These are phyloP conservation scores for Caradrina clavipalpis DNA, from an alignment of 2,888 invertebrate species.

Conservation along the genomic window DNA sequence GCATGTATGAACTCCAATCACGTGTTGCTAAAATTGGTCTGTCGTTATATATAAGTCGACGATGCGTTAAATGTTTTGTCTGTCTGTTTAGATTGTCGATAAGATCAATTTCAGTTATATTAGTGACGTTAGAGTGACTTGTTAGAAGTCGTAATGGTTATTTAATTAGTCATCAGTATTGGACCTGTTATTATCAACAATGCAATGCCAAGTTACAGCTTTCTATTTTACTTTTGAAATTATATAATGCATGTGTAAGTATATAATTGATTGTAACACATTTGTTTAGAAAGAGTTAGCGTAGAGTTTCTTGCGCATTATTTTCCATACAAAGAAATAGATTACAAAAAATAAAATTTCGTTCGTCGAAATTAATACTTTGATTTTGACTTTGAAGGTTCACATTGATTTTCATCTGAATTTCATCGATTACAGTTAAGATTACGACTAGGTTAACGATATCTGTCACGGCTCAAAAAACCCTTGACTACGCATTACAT, in stretches of 20 bases:
- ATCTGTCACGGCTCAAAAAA: neutral
- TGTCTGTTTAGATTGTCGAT: conserved; percentile 1
- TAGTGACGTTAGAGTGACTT: conserved; percentile 1
- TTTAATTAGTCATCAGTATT: conserved; percentile 10
- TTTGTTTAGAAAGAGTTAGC: no score
- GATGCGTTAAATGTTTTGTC: conserved; percentile 39
- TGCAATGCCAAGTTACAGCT: neutral
- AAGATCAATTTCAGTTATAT: conserved; percentile 25
- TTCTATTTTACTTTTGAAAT: neutral
- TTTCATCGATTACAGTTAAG: neutral
- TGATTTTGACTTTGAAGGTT: no score
- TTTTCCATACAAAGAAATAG: no score
- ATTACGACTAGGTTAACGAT: neutral
- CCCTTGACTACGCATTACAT: neutral
- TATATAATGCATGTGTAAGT: neutral
- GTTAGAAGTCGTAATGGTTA: conserved; percentile 11
- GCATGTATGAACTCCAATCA: conserved; percentile 8
- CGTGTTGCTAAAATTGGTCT: conserved; percentile 21
- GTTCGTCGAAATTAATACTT: no score
- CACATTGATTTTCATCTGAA: no score
- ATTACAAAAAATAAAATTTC: no score
- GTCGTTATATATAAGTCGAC: conserved; percentile 23
- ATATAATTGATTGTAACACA: no score
- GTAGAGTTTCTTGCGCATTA: no score
- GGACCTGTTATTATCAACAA: neutral